phyloP scores from a whole-genome alignment of 2,113 vertebrate species.

The Toxotes jaculatrix region DNA sequence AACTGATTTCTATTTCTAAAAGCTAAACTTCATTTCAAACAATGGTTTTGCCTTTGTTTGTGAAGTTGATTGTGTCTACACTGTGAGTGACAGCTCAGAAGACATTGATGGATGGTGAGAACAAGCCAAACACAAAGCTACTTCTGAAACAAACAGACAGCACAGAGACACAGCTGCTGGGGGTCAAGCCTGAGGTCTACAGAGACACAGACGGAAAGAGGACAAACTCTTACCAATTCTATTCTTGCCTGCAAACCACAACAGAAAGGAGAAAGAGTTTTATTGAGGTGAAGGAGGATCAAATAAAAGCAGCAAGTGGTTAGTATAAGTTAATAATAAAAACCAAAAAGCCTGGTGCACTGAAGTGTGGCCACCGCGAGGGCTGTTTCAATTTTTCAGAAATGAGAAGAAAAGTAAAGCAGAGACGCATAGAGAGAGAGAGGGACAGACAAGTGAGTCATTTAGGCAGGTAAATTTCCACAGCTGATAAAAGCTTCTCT shows the following conservation, averaged over 20 bases:
- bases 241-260: constrained; percentile 87
- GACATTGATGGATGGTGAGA: constrained; percentile 73
- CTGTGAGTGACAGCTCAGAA: constrained; percentile 61
- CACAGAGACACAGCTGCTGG: constrained; percentile 67
- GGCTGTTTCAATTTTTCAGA: not conserved
- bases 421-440: not conserved
- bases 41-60: constrained; percentile 45
- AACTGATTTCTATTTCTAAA: constrained; percentile 21
- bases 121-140: constrained; percentile 53
- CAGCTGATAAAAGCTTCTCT: constrained; percentile 40
- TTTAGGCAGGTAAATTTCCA: constrained; percentile 3
- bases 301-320: constrained; percentile 35
- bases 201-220: constrained; percentile 37
- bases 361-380: not conserved
- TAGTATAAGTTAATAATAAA: not conserved
- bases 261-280: constrained; percentile 75
- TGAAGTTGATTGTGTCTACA: constrained; percentile 38
- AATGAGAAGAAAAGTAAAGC: constrained; percentile 9
- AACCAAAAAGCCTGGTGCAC: not conserved
- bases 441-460: constrained; percentile 6
- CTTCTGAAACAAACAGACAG: constrained; percentile 42
- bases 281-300: constrained; percentile 41
- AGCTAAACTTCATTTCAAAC: constrained; percentile 42
- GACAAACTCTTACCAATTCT: constrained; percentile 88
- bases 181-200: constrained; percentile 59